Evolutionary conservation across 1,140 invertebrate genomes (phyloP).

Genomic region (Sarcophaga peregrina): DNA sequence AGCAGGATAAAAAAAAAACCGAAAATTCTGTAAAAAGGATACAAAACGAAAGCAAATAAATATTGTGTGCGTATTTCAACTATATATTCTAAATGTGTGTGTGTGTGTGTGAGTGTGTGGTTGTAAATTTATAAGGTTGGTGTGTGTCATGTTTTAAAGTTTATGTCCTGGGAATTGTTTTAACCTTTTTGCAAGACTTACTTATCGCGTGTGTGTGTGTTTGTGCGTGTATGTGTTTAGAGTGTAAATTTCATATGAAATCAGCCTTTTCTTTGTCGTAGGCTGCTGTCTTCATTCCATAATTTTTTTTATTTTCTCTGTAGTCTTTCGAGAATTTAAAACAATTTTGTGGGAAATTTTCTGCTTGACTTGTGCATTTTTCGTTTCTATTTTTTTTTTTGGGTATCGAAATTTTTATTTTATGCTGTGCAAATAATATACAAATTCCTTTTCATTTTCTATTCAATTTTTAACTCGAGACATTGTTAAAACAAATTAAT

Average conservation of each 20-base stretch:
- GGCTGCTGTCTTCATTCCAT: neutral
- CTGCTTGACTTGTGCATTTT: conserved; percentile 14
- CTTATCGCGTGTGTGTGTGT: neutral
- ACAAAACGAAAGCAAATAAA: too few relatives aligned
- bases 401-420: neutral
- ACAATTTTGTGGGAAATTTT: conserved; percentile 19
- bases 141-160: neutral
- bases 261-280: conserved; percentile 4
- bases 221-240: neutral
- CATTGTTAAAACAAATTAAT: conserved; percentile 12
- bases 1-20: too few relatives aligned
- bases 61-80: too few relatives aligned
- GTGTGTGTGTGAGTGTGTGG: neutral
- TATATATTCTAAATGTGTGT: too few relatives aligned
- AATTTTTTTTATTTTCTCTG: neutral
- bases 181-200: too few relatives aligned
- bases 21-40: too few relatives aligned
- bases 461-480: neutral
- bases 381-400: neutral
- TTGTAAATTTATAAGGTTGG: neutral
- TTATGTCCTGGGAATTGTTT: neutral
- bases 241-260: neutral
- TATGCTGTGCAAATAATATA: conserved; percentile 13
- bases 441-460: neutral
- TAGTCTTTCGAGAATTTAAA: neutral